Percentiles rank a stretch among this genome's conserved stretches.
Evolutionary conservation across 2,797 vertebrate species (phyloP).

Genomic region (Arctocebus calabarensis): DNA sequence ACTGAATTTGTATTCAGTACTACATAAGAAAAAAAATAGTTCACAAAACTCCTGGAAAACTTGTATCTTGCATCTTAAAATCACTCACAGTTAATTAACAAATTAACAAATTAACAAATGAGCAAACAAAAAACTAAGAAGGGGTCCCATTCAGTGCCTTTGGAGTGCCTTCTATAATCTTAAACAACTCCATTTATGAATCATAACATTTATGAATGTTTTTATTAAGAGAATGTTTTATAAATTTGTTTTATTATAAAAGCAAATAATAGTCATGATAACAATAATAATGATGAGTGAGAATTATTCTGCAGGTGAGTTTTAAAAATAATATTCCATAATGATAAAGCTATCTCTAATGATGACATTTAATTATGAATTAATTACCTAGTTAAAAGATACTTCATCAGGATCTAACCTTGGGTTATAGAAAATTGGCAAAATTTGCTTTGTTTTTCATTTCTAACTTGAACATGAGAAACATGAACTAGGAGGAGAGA

Average conservation of each 20-base stretch:
- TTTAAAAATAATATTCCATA: conserved; percentile 54
- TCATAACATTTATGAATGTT: conserved; percentile 58
- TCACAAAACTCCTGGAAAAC: conserved; percentile 61
- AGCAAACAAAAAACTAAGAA: conserved; percentile 52
- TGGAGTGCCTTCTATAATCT: conserved; percentile 61
- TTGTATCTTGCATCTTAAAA: conserved; percentile 63
- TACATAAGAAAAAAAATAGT: conserved; percentile 53
- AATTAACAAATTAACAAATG: conserved; percentile 36
- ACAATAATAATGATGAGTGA: conserved; percentile 1
- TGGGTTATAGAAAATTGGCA: conserved; percentile 23
- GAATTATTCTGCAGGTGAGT: conserved; percentile 28
- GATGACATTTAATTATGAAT: conserved; percentile 43
- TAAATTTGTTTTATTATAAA: conserved; percentile 73
- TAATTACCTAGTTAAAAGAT: conserved; percentile 36
- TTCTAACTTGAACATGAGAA: conserved; percentile 57
- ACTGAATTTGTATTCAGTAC: conserved; percentile 75
- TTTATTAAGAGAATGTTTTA: conserved; percentile 78
- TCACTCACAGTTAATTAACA: conserved; percentile 65
- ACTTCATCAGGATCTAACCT: conserved; percentile 16
- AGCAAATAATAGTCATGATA: conserved; percentile 73
- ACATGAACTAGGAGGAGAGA: background rate
- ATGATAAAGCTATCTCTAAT: conserved; percentile 49
- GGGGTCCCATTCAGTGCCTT: conserved; percentile 63
- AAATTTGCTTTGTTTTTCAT: conserved; percentile 49
- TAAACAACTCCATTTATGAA: conserved; percentile 73